Percentiles rank a stretch among this genome's conserved stretches.
These are phyloP conservation scores for Uloborus diversus DNA, from an alignment of 1,140 invertebrate species.

Conservation along the genomic window DNA sequence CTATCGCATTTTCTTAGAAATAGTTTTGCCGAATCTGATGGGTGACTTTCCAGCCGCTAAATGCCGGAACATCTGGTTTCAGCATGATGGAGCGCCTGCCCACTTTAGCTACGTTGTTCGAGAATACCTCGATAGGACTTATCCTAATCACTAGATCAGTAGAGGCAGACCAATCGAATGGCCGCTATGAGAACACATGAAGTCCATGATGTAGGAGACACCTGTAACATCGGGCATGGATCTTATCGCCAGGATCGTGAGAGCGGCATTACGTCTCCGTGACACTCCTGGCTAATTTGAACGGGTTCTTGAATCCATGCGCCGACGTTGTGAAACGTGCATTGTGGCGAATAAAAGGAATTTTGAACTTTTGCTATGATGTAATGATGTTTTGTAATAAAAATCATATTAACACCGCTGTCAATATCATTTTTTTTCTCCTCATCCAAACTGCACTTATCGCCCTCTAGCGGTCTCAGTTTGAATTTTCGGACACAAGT, in stretches of 20 bases:
- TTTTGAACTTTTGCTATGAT: not conserved
- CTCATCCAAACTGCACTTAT: not conserved
- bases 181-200: not conserved
- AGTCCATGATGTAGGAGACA: not conserved
- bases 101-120: not conserved
- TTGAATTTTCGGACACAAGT: not conserved
- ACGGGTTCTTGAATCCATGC: not conserved
- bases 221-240: not conserved
- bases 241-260: not conserved
- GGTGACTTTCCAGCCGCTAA: not conserved
- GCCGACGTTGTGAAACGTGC: not conserved
- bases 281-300: not conserved
- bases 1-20: not conserved
- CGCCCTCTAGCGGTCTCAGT: not conserved
- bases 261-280: not conserved
- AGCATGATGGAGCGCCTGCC: not conserved
- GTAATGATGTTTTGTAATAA: not conserved
- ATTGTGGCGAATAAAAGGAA: not conserved
- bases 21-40: not conserved
- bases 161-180: not conserved
- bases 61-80: not conserved
- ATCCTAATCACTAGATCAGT: not conserved
- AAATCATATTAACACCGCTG: not conserved
- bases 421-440: not conserved
- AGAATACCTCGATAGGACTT: not conserved